A percentile compares a stretch with the other conserved stretches of the same genome.
Evolutionary conservation across 2,888 invertebrate species (phyloP).

Genomic region (Tyria jacobaeae): DNA sequence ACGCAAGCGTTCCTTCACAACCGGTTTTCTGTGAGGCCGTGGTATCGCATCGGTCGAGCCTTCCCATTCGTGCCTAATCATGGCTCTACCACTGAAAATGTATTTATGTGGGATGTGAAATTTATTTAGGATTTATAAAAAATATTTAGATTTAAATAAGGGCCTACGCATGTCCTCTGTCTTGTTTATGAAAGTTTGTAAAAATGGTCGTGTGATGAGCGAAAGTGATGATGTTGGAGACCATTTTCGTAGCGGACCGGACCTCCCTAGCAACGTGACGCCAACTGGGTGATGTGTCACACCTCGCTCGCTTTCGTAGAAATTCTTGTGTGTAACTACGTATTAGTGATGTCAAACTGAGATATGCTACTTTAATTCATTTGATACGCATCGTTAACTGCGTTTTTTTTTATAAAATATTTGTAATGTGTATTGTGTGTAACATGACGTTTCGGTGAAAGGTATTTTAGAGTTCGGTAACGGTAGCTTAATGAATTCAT

Average conservation of each 20-base stretch:
- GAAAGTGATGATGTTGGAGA: constrained; percentile 68
- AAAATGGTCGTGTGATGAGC: constrained; percentile 57
- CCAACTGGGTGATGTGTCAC: constrained; percentile 73
- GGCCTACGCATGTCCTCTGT: too few species aligned
- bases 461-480: constrained; percentile 19
- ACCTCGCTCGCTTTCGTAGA: constrained; percentile 66
- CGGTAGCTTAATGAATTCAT: constrained; percentile 24
- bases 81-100: too few species aligned
- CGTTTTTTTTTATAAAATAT: constrained; percentile 45
- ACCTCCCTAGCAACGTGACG: constrained; percentile 39
- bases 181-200: too few species aligned
- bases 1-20: too few species aligned
- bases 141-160: too few species aligned
- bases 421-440: neutral
- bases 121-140: too few species aligned
- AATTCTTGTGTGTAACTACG: constrained; percentile 64
- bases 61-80: too few species aligned
- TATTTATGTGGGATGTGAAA: too few species aligned
- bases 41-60: too few species aligned
- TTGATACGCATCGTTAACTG: constrained; percentile 60
- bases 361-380: constrained; percentile 55
- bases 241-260: constrained; percentile 39
- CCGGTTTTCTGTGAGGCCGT: too few species aligned
- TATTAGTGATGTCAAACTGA: constrained; percentile 55
- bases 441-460: neutral